Evolutionary conservation across 2,113 vertebrate species (phyloP).

Genomic region (Hippolais icterina): DNA sequence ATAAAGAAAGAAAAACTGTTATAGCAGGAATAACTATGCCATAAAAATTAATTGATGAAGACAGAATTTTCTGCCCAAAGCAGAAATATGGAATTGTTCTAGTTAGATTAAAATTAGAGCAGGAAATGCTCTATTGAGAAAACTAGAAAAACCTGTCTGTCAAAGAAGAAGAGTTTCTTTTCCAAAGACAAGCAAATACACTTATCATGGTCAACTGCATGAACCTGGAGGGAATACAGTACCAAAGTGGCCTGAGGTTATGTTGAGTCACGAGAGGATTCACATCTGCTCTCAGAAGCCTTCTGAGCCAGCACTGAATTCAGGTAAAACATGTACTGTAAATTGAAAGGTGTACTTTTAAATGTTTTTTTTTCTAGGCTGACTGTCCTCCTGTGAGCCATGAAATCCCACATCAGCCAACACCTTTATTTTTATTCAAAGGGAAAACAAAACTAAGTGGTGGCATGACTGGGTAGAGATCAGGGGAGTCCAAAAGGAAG

Average conservation of each 20-base stretch:
- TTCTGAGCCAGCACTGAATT: conserved; percentile 3
- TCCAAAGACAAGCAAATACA: conserved; percentile 44
- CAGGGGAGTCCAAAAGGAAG: background rate
- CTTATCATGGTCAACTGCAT: background rate
- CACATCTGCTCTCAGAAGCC: background rate
- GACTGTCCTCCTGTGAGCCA: conserved; percentile 19
- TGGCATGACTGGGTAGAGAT: background rate
- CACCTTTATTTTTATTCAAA: conserved; percentile 9
- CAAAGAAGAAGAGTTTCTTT: conserved; percentile 32
- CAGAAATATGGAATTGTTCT: background rate
- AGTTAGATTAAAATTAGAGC: conserved; percentile 34
- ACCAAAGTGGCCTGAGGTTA: conserved; percentile 23
- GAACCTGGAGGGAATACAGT: conserved; percentile 5
- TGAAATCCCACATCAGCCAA: conserved; percentile 4
- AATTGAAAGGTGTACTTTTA: conserved; percentile 25
- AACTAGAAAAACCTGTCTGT: background rate
- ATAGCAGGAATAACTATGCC: conserved; percentile 23
- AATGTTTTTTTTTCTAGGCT: background rate
- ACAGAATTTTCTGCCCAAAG: conserved; percentile 31
- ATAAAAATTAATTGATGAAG: conserved; percentile 25
- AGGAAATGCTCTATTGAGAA: background rate
- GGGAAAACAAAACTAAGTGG: background rate
- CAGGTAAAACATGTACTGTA: conserved; percentile 3
- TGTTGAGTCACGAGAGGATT: background rate
- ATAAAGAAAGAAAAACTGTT: conserved; percentile 35